These are phyloP conservation scores for Trimorus sp. DNA, from an alignment of 2,888 invertebrate genomes.

Conservation along the genomic window DNA sequence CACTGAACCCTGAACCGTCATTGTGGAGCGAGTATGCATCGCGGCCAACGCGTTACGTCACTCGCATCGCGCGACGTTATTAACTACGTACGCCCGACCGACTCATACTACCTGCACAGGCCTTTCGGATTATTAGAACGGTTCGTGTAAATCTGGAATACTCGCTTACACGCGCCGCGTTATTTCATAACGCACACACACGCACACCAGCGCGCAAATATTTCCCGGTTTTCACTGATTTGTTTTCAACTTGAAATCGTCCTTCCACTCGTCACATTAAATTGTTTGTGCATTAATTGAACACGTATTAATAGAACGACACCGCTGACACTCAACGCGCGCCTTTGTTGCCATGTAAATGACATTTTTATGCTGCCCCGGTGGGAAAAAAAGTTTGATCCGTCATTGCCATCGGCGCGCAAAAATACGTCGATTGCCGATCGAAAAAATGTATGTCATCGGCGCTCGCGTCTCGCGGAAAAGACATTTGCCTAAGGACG, in stretches of 20 bases:
- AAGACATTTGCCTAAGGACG: too few species aligned
- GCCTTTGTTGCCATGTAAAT: conserved; percentile 57
- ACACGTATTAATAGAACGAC: conserved; percentile 59
- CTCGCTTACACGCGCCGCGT: conserved; percentile 42
- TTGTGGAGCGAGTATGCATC: conserved; percentile 64
- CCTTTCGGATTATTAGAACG: conserved; percentile 68
- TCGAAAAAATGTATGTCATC: too few species aligned
- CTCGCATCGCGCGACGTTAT: conserved; percentile 71
- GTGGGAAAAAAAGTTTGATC: conserved; percentile 4
- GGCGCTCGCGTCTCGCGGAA: too few species aligned
- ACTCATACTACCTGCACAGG: conserved; percentile 59
- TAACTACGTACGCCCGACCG: conserved; percentile 65
- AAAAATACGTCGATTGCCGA: not conserved
- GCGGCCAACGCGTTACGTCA: conserved; percentile 71
- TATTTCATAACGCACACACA: conserved; percentile 63
- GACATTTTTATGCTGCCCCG: conserved; percentile 50
- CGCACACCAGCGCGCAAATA: conserved; percentile 39
- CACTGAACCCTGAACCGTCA: conserved; percentile 72
- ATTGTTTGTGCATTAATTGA: conserved; percentile 64
- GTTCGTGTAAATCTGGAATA: conserved; percentile 67
- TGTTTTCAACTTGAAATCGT: conserved; percentile 63
- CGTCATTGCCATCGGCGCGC: not conserved
- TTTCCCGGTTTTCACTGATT: conserved; percentile 62
- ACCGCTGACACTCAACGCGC: conserved; percentile 28
- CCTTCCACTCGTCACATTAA: conserved; percentile 63